Evolutionary conservation across 2,113 vertebrate genomes (phyloP).

Genomic region (Ptilorrhoa leucosticta): DNA sequence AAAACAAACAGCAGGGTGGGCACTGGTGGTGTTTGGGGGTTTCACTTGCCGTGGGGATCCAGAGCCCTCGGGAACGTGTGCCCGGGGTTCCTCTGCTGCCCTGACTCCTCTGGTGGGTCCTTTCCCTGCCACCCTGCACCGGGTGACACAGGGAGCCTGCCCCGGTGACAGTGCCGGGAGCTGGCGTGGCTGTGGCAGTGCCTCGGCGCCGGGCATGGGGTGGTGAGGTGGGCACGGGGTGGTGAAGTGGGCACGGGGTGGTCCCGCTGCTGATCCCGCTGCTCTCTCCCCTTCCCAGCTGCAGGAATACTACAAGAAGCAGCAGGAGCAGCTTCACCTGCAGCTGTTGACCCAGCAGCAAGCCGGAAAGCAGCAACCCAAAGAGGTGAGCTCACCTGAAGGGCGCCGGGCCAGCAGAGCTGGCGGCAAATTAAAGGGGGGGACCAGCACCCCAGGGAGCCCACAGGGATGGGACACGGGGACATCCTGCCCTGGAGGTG

Average conservation of each 20-base stretch:
- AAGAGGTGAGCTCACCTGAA: conserved; percentile 86
- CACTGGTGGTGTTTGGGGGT: rapidly evolving
- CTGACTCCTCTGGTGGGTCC: neutral
- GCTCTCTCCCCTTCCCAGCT: conserved; percentile 71
- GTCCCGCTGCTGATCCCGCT: neutral
- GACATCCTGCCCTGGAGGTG: neutral
- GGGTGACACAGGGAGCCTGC: neutral
- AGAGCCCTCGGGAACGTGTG: neutral
- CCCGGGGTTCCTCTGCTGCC: neutral
- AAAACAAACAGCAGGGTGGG: neutral
- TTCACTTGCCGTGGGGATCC: neutral
- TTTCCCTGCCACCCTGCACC: neutral
- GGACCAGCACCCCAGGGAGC: neutral
- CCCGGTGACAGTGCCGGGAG: neutral
- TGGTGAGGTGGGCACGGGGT: rapidly evolving
- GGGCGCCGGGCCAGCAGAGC: neutral
- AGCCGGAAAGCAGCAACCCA: conserved; percentile 87
- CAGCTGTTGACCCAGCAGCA: conserved; percentile 97
- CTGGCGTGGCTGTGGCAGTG: neutral
- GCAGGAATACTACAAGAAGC: conserved; percentile 99
- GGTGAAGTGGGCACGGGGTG: rapidly evolving
- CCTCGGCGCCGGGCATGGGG: rapidly evolving
- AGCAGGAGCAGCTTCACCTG: conserved; percentile 97
- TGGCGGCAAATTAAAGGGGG: neutral
- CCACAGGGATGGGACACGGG: rapidly evolving